These are phyloP conservation scores for Hyla sarda DNA, from an alignment of 2,113 vertebrate genomes.

Conservation along the genomic window DNA sequence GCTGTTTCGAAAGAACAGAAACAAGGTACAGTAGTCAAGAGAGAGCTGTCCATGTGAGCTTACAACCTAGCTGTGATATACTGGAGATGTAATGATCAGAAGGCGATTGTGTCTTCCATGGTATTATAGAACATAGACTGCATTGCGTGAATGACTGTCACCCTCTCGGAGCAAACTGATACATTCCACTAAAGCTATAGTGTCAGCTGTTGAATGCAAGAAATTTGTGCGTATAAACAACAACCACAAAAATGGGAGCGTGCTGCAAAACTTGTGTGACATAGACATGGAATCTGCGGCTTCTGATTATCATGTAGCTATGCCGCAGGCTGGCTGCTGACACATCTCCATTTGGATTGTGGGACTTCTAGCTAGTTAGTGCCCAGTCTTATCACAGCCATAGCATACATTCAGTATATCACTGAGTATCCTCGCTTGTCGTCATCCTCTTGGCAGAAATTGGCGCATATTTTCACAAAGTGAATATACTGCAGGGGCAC, in stretches of 20 bases:
- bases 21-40: no score
- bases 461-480: background rate
- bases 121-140: background rate
- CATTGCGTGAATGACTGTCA: background rate
- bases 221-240: background rate
- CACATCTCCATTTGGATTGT: constrained; percentile 5
- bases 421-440: background rate
- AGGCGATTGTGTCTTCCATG: background rate
- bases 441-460: background rate
- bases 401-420: background rate
- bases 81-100: no score
- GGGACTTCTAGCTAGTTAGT: background rate
- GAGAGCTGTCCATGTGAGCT: no score
- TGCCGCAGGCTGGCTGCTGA: background rate
- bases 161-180: background rate
- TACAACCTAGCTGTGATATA: no score
- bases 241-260: background rate
- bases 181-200: constrained; percentile 1
- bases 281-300: background rate
- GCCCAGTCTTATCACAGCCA: background rate
- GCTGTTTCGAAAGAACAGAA: no score
- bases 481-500: background rate
- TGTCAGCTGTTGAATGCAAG: background rate
- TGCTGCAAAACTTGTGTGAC: background rate
- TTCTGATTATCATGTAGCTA: constrained; percentile 5